A percentile compares a stretch with the other conserved stretches of the same genome.
Evolutionary conservation across 2,888 invertebrate species (phyloP).

Genomic region (Oeneis ivallda): DNA sequence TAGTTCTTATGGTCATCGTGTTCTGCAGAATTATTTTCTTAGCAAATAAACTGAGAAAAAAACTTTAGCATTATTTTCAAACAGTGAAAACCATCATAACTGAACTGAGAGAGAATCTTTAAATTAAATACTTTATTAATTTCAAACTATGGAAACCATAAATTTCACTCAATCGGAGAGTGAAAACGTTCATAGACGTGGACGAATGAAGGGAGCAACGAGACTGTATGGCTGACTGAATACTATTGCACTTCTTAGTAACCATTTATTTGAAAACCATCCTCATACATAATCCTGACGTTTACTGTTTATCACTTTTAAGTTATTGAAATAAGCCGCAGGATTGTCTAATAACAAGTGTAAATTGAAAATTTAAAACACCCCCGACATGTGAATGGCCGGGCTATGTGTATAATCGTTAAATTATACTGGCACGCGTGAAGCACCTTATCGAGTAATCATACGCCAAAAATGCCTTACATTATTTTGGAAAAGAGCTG

Average conservation of each 20-base stretch:
- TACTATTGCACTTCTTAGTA: conserved; percentile 6
- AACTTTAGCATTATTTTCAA: not conserved
- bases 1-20: not conserved
- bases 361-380: no score
- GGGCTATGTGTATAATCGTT: no score
- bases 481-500: no score
- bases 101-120: not conserved
- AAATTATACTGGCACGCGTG: no score
- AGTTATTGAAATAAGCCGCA: not conserved
- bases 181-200: conserved; percentile 12
- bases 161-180: not conserved
- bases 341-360: no score
- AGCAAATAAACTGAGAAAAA: no score
- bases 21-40: not conserved
- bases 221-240: not conserved
- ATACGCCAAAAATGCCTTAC: no score
- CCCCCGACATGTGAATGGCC: no score
- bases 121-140: not conserved
- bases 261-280: conserved; percentile 33
- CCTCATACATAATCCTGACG: conserved; percentile 28
- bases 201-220: conserved; percentile 1
- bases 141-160: not conserved
- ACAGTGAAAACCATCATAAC: no score
- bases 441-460: no score
- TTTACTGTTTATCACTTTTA: conserved; percentile 7